A percentile compares a stretch with the other conserved stretches of the same genome.
These are phyloP conservation scores for Bilobella aurantiaca DNA, from an alignment of 1,140 invertebrate genomes.

Conservation along the genomic window DNA sequence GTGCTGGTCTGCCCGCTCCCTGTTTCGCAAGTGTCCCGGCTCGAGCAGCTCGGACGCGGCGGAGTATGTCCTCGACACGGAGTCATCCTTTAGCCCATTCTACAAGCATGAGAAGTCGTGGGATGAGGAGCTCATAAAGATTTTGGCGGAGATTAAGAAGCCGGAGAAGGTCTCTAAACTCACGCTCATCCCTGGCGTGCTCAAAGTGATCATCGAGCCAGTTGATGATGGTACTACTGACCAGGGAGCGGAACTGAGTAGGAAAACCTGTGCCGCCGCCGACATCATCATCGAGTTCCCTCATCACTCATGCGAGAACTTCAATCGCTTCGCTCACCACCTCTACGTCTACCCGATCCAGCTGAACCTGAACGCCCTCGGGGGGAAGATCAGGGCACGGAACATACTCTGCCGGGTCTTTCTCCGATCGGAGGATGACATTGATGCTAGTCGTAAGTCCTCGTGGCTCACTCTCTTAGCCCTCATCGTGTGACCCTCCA, in stretches of 20 bases:
- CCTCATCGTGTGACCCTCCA: too few relatives aligned
- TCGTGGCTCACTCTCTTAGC: too few relatives aligned
- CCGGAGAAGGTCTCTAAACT: constrained; percentile 47
- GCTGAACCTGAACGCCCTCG: constrained; percentile 53
- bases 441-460: constrained; percentile 35
- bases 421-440: constrained; percentile 34
- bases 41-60: too few relatives aligned
- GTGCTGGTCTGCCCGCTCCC: constrained; percentile 79
- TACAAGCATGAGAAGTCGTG: constrained; percentile 70
- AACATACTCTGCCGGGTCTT: constrained; percentile 34
- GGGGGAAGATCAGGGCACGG: constrained; percentile 31
- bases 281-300: constrained; percentile 60
- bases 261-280: constrained; percentile 19
- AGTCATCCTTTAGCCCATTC: constrained; percentile 68
- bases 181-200: constrained; percentile 43
- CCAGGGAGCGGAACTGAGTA: constrained; percentile 37
- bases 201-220: constrained; percentile 41
- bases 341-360: constrained; percentile 79
- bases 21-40: constrained; percentile 62
- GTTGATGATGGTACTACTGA: constrained; percentile 1
- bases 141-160: constrained; percentile 67
- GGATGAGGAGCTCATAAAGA: constrained; percentile 79
- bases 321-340: constrained; percentile 72
- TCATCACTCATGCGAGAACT: constrained; percentile 61
- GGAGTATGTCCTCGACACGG: constrained; percentile 53